Base-by-base conservation (phyloP, 2,888 invertebrate species). In the Torymus tubicola region DNA sequence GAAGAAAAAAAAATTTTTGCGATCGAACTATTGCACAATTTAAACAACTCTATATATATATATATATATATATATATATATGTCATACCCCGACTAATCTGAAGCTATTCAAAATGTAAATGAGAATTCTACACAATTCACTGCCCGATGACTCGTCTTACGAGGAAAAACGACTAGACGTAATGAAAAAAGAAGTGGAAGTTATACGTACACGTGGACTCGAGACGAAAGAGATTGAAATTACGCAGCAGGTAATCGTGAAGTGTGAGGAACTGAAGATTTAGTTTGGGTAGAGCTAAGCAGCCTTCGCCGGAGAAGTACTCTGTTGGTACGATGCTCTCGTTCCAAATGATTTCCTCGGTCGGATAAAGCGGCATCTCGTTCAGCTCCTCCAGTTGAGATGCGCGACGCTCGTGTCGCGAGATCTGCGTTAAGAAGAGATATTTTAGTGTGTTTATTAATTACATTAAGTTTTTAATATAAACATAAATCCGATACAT, bases 281-380 rank as follows among this genome's bases (percentile, higher is more conserved):
- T 99, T 3, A 99, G 92, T 90, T 99, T 99, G 0, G 99, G 99
- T 83, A 99, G 92, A 0, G 99, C 99, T 53, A 99, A 92, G 86
- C 97, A 97, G 21, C 96, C 97, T 90, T 99, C 99, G 0, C 99
- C 98, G 61, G 97, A 96, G 92, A 96, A 99, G 89, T 98, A 98
- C 87, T 99, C 98, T 0, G 98, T 96, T 0, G 99, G 99, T 0
- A 99, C 99, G 63, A 99, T 95, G 89, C 99, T 99, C 91, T 99
- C 99, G 91, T 99, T 98, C 99, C 99, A 99, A 86, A 99, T 98
- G 2, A 99, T 96, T 81, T 96, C 95, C 90, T 99, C 99, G 0
- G 98, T 99, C 0, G 99, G 99, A 90, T 99, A 99, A 0, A 99
- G 92, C 0, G 99, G 99, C 97, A 99, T 98, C 86, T 97, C 96